A percentile compares a stretch with the other conserved stretches of the same genome.
Conservation (phyloP, 2,113 vertebrate species). For the Callipepla squamata region DNA sequence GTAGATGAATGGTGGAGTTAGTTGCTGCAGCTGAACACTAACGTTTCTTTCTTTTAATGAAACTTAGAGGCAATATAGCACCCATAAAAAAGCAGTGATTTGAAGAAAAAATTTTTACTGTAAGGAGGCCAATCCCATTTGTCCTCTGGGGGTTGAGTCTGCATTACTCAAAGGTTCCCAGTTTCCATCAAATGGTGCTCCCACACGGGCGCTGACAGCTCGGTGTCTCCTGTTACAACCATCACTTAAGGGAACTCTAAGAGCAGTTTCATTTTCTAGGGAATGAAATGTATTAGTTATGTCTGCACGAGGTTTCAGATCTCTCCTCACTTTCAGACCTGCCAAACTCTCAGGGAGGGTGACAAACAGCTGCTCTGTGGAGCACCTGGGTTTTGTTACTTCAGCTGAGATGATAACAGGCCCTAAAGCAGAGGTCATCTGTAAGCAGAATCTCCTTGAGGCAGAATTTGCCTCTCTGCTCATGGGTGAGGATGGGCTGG, state of each 20-base stretch:
- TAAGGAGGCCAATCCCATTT: not conserved
- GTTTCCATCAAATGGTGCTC: not conserved
- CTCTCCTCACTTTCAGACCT: conserved; percentile 31
- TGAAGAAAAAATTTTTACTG: not conserved
- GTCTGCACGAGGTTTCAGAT: conserved; percentile 24
- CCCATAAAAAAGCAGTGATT: not conserved
- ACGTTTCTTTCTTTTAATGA: not conserved
- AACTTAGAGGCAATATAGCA: not conserved
- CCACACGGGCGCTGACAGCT: conserved; percentile 26
- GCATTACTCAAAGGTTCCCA: not conserved
- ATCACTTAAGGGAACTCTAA: conserved; percentile 17
- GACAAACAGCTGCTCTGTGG: conserved; percentile 14
- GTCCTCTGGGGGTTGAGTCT: not conserved
- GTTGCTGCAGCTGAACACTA: not conserved
- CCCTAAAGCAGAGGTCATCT: not conserved
- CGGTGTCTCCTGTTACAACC: not conserved
- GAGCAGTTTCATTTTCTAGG: conserved; percentile 40
- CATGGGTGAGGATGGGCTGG: not conserved
- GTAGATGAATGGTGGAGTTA: not conserved
- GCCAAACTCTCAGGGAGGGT: conserved; percentile 31
- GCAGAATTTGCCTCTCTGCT: not conserved
- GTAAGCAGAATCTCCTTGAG: fast-evolving
- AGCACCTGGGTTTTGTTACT: conserved; percentile 57
- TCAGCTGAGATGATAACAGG: not conserved
- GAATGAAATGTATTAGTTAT: conserved; percentile 9